These are phyloP conservation scores for Papilio polyxenes DNA, from an alignment of 1,140 invertebrate species.

Conservation along the genomic window DNA sequence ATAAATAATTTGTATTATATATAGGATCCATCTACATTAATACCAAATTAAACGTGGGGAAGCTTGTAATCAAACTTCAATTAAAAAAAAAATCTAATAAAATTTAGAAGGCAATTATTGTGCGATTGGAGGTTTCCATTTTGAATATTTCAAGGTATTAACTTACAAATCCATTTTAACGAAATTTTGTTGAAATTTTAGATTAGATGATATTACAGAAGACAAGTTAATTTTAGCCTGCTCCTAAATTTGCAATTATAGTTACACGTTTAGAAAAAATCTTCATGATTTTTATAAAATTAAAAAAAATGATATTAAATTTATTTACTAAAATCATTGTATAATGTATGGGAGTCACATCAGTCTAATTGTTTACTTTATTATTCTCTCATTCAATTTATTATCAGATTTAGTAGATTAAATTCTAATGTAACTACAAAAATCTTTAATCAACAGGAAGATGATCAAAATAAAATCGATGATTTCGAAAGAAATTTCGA, in stretches of 20 bases:
- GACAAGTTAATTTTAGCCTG: neutral
- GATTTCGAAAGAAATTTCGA: neutral
- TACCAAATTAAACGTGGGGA: neutral
- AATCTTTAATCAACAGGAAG: neutral
- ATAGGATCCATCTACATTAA: neutral
- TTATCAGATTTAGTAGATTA: neutral
- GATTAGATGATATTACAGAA: neutral
- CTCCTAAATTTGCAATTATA: neutral
- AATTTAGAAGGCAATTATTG: neutral
- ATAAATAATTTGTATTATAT: neutral
- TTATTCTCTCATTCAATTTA: slow-evolving; percentile 2
- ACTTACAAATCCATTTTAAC: neutral
- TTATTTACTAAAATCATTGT: neutral
- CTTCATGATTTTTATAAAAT: neutral
- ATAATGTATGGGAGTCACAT: neutral
- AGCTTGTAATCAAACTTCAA: neutral
- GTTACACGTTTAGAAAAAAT: neutral
- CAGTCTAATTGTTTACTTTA: neutral
- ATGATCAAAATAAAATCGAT: no score
- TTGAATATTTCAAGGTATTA: neutral
- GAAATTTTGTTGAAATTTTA: neutral
- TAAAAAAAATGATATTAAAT: neutral
- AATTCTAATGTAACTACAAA: neutral
- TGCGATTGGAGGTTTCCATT: neutral
- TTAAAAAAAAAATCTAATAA: neutral